These are phyloP conservation scores for Harpalus rubripes DNA, from an alignment of 2,888 invertebrate species.

Conservation along the genomic window DNA sequence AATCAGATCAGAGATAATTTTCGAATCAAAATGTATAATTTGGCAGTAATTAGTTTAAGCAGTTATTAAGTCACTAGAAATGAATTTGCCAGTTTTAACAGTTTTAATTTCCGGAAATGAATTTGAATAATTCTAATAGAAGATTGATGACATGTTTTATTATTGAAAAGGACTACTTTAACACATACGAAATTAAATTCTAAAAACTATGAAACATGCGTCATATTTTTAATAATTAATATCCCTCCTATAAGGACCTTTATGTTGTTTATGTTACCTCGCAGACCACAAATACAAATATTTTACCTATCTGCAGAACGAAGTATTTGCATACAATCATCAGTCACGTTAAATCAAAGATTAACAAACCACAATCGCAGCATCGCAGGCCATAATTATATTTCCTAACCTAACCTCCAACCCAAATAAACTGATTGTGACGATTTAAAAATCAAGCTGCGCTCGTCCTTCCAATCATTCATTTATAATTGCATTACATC, in stretches of 20 bases:
- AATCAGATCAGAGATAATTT: too few species aligned
- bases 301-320: conserved; percentile 6
- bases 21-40: too few species aligned
- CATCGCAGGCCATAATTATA: conserved; percentile 49
- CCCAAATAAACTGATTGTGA: conserved; percentile 64
- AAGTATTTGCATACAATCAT: conserved; percentile 40
- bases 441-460: conserved; percentile 62
- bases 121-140: too few species aligned
- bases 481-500: conserved; percentile 65
- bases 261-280: background rate
- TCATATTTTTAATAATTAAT: background rate
- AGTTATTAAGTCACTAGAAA: too few species aligned
- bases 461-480: conserved; percentile 61
- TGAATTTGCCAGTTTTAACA: too few species aligned
- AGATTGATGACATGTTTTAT: too few species aligned
- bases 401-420: conserved; percentile 51
- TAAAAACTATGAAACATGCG: too few species aligned
- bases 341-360: conserved; percentile 49
- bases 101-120: too few species aligned
- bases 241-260: background rate
- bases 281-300: background rate
- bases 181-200: too few species aligned
- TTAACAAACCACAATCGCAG: conserved; percentile 46
- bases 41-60: too few species aligned
- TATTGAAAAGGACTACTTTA: too few species aligned